phyloP scores from a whole-genome alignment of 2,888 invertebrate species.

The Clitarchus hookeri region DNA sequence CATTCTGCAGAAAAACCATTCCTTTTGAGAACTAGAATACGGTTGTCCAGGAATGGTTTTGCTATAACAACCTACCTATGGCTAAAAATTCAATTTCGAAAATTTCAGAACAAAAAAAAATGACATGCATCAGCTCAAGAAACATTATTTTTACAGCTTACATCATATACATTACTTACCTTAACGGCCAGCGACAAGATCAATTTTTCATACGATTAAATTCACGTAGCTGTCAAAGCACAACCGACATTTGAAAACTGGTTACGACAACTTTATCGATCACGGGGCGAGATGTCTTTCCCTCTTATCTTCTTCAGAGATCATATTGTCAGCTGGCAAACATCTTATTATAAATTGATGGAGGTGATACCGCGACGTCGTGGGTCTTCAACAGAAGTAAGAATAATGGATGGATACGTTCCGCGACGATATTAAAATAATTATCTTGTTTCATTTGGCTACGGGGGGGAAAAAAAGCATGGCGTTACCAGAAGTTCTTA shows the following conservation, averaged over 20 bases:
- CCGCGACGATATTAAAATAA: conserved; percentile 8
- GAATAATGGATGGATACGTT: neutral
- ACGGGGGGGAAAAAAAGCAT: neutral
- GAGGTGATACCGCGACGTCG: neutral
- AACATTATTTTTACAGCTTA: neutral
- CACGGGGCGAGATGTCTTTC: neutral
- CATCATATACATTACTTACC: neutral
- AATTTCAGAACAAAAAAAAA: no score
- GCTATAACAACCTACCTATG: no score
- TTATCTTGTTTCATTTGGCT: neutral
- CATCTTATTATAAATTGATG: conserved; percentile 14
- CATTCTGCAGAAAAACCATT: no score
- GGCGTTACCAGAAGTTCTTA: neutral
- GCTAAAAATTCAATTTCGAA: no score
- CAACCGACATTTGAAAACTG: conserved; percentile 11
- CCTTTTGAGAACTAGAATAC: no score
- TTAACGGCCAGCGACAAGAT: neutral
- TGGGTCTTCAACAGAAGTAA: neutral
- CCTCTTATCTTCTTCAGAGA: neutral
- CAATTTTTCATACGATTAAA: conserved; percentile 5
- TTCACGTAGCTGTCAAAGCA: conserved; percentile 18
- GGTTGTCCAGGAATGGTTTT: no score
- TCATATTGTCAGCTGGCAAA: neutral
- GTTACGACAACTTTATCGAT: conserved; percentile 23
- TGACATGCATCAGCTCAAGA: no score